A percentile compares a stretch with the other conserved stretches of the same genome.
phyloP scores from a whole-genome alignment of 2,113 vertebrate species.

The Sinocyclocheilus maitianheensis region DNA sequence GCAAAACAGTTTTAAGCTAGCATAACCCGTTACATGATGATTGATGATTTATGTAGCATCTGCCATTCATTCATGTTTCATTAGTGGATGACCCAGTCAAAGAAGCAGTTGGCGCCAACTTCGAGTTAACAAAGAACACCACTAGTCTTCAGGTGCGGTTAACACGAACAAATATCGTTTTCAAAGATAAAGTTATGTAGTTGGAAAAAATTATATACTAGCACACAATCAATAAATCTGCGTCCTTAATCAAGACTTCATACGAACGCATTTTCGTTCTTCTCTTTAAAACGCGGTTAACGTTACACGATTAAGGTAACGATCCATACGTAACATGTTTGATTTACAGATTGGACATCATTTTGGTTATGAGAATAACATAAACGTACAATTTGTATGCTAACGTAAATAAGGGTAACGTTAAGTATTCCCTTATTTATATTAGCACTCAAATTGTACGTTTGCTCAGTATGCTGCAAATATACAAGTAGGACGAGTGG shows the following conservation, averaged over 20 bases:
- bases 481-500: background rate
- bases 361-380: background rate
- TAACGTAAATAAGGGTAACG: too few species aligned
- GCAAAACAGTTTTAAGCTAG: background rate
- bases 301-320: background rate
- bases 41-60: background rate
- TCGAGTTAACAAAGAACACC: constrained; percentile 24
- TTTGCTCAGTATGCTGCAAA: background rate
- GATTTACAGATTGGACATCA: background rate
- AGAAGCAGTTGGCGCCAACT: constrained; percentile 20
- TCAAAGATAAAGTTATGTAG: background rate
- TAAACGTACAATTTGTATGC: background rate
- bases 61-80: too few species aligned
- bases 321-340: background rate
- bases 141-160: background rate
- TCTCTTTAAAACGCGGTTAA: background rate
- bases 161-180: background rate
- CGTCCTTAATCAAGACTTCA: background rate
- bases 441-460: background rate
- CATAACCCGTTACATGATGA: background rate
- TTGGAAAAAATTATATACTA: background rate
- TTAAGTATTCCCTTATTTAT: background rate
- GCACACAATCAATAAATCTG: background rate
- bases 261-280: background rate
- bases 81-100: background rate